phyloP scores from a whole-genome alignment of 2,888 invertebrate species.

The Pherbina coryleti region DNA sequence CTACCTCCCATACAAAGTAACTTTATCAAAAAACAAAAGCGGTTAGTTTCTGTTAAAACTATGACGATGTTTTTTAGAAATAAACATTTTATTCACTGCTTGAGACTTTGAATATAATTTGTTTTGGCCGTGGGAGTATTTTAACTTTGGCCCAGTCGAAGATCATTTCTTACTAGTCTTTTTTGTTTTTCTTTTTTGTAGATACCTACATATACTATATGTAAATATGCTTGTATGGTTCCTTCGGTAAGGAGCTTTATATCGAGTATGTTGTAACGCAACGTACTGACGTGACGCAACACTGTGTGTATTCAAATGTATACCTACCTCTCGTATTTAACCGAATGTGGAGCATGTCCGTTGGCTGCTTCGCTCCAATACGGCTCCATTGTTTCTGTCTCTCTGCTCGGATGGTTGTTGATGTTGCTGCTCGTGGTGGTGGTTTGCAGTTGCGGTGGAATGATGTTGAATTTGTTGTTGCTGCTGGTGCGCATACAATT shows the following conservation, averaged over 20 bases:
- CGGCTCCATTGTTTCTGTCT: slow-evolving; percentile 63
- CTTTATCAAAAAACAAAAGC: no score
- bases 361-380: slow-evolving; percentile 67
- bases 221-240: not conserved
- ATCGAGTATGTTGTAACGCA: not conserved
- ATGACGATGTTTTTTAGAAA: no score
- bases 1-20: no score
- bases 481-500: not conserved
- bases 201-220: not conserved
- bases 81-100: no score
- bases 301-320: slow-evolving; percentile 6
- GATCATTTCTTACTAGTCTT: no score
- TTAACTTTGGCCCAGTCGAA: no score
- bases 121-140: no score
- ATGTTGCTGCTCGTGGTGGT: slow-evolving; percentile 35
- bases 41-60: no score
- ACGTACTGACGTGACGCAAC: not conserved
- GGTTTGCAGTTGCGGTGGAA: slow-evolving; percentile 62
- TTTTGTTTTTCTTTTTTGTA: not conserved
- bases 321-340: slow-evolving; percentile 70
- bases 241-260: not conserved
- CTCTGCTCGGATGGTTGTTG: slow-evolving; percentile 38
- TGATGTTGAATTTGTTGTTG: slow-evolving; percentile 52
- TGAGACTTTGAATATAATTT: no score
- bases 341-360: slow-evolving; percentile 69